These are phyloP conservation scores for Mionectes olivaceus DNA, from an alignment of 2,797 vertebrate genomes.

Conservation along the genomic window DNA sequence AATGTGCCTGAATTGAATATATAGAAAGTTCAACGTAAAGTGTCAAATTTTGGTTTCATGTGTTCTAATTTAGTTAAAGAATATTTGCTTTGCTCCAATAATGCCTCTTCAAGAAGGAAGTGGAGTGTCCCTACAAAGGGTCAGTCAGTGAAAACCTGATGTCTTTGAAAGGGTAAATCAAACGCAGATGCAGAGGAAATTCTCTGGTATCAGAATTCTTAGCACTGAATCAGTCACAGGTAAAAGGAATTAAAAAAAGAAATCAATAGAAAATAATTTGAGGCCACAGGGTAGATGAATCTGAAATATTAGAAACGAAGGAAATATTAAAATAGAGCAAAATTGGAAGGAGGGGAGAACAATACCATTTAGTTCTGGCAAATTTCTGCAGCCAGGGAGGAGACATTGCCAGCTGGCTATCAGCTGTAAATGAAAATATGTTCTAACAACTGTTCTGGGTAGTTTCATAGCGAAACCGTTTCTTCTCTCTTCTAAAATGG, in stretches of 20 bases:
- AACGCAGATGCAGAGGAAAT: neutral
- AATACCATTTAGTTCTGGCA: neutral
- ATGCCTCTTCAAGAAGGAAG: neutral
- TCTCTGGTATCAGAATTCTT: neutral
- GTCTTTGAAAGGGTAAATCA: constrained; percentile 28
- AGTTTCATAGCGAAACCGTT: neutral
- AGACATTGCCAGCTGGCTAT: constrained; percentile 12
- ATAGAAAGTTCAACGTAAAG: neutral
- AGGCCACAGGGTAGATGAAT: neutral
- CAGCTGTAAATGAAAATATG: constrained; percentile 20
- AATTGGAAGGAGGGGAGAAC: neutral
- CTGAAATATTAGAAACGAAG: neutral
- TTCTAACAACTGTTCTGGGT: constrained; percentile 28
- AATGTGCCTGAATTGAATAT: accelerated
- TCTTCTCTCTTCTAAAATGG: neutral
- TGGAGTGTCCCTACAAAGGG: neutral
- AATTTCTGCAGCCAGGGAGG: neutral
- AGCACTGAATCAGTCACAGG: neutral
- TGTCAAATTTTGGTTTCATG: neutral
- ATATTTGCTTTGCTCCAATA: neutral
- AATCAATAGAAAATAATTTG: neutral
- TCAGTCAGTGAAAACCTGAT: neutral
- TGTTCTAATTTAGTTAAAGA: neutral
- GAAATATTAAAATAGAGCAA: neutral
- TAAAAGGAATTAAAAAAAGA: neutral